Evolutionary conservation across 2,113 vertebrate genomes (phyloP).

Genomic region (Cynopterus brachyotis): DNA sequence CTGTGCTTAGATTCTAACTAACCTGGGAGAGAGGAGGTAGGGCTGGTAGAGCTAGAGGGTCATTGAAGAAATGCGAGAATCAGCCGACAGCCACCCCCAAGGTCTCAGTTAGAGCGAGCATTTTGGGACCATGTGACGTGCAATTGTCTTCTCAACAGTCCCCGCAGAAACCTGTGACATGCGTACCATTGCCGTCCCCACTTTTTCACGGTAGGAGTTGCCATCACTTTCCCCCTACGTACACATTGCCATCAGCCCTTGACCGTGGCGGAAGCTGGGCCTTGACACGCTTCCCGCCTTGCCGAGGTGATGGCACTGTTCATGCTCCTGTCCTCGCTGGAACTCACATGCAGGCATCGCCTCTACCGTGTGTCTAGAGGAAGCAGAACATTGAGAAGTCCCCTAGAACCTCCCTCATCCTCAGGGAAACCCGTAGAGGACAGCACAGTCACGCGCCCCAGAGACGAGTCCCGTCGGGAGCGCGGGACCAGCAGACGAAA

Average conservation of each 20-base stretch:
- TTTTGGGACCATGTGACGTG: not conserved
- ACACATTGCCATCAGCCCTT: not conserved
- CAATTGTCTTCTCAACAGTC: not conserved
- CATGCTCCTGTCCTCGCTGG: not conserved
- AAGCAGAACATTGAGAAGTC: not conserved
- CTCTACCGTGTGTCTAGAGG: not conserved
- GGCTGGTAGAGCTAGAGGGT: too few relatives aligned
- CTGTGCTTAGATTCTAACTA: not conserved
- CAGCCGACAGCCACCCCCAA: not conserved
- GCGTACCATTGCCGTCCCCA: accelerated
- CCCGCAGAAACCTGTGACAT: not conserved
- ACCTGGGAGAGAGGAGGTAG: not conserved
- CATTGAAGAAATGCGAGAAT: not conserved
- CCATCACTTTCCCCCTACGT: accelerated
- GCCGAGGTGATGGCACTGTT: accelerated
- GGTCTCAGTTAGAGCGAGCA: not conserved
- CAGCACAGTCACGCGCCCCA: not conserved
- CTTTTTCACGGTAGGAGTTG: too few relatives aligned
- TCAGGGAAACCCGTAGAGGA: not conserved
- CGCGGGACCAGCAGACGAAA: not conserved
- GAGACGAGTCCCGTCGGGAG: not conserved
- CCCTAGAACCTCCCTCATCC: not conserved
- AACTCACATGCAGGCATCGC: not conserved
- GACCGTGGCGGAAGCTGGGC: accelerated
- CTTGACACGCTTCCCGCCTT: not conserved